Evolutionary conservation across 2,888 invertebrate genomes (phyloP).

Genomic region (Apocheima hispidaria): DNA sequence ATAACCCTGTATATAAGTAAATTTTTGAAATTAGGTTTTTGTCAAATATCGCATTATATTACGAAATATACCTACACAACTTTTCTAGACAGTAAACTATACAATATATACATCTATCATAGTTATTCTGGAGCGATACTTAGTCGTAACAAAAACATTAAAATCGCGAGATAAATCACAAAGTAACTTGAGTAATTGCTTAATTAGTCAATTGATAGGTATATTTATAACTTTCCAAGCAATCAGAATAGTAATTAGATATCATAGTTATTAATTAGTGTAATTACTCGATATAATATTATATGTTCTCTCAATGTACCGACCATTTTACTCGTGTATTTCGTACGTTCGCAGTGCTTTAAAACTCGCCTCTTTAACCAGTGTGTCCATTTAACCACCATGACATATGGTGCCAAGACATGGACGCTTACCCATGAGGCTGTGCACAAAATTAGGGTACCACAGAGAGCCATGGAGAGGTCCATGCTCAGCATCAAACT

Average conservation of each 20-base stretch:
- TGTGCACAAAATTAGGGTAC: no score
- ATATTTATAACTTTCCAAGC: background rate
- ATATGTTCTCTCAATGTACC: background rate
- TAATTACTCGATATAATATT: background rate
- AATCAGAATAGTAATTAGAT: no score
- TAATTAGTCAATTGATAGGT: conserved; percentile 10
- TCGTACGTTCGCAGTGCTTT: background rate
- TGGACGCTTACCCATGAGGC: no score
- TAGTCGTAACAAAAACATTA: conserved; percentile 4
- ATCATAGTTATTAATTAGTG: background rate
- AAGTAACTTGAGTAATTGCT: conserved; percentile 4
- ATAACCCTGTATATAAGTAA: no score
- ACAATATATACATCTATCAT: background rate
- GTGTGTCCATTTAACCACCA: no score
- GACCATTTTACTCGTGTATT: background rate
- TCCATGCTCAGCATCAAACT: no score
- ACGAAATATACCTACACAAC: background rate
- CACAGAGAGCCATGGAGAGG: no score
- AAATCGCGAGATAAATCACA: background rate
- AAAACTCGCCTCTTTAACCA: no score
- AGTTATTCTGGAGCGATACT: background rate
- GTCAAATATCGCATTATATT: background rate
- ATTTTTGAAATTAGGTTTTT: background rate
- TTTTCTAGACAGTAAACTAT: background rate
- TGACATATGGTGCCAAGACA: no score